Evolutionary conservation across 37 sponge, comb jelly and placozoan genomes (phyloP).

Genomic region (Geodia barretti): DNA sequence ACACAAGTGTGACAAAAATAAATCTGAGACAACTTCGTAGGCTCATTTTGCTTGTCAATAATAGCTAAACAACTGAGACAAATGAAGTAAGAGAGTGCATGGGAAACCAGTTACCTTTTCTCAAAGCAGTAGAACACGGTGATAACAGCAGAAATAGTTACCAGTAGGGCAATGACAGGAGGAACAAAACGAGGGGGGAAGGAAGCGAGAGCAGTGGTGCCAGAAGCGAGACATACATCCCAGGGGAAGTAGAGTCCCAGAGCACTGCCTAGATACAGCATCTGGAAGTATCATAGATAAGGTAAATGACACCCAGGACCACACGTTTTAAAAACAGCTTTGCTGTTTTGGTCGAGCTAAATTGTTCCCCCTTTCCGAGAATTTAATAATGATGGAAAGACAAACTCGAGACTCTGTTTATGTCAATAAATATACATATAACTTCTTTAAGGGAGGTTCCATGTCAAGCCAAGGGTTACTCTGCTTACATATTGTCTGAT

Average conservation of each 20-base stretch:
- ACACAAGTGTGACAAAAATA: neutral
- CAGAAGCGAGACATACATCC: slow-evolving; percentile 59
- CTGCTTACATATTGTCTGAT: slow-evolving; percentile 55
- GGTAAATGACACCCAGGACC: too few relatives aligned
- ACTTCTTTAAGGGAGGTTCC: neutral
- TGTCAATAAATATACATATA: neutral
- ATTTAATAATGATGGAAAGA: neutral
- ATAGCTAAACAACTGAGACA: neutral
- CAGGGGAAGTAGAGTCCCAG: slow-evolving; percentile 71
- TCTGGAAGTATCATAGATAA: slow-evolving; percentile 10
- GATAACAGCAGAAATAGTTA: slow-evolving; percentile 5
- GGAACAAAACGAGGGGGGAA: slow-evolving; percentile 39
- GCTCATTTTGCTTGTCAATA: neutral
- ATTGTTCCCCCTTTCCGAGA: neutral
- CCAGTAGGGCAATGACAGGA: slow-evolving; percentile 22
- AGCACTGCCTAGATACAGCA: slow-evolving; percentile 49
- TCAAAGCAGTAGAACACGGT: neutral
- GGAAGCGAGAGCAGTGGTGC: slow-evolving; percentile 26
- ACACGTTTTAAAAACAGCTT: neutral
- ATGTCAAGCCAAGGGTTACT: too few relatives aligned
- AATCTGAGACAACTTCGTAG: neutral
- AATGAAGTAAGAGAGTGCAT: neutral
- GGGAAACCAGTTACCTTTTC: neutral
- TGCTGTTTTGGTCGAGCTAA: neutral
- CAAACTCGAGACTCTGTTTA: neutral